phyloP scores from a whole-genome alignment of 2,113 vertebrate species.

The Hemichromis elongatus region DNA sequence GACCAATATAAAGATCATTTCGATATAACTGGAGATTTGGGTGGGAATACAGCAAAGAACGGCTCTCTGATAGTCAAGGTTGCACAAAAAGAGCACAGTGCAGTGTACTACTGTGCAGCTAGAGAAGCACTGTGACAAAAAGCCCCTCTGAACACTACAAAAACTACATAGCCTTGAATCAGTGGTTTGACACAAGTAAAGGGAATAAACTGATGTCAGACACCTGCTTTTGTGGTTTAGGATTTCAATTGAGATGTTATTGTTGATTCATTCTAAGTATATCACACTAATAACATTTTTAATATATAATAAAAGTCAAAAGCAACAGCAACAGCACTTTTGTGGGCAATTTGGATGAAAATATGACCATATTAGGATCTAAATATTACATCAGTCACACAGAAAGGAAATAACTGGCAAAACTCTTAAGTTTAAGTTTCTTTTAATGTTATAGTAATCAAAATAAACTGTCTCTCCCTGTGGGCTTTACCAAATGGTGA shows the following conservation, averaged over 20 bases:
- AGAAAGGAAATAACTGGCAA: not conserved
- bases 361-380: not conserved
- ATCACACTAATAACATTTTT: rapidly evolving
- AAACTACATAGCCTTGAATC: not conserved
- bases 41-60: not conserved
- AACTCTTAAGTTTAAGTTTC: not conserved
- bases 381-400: not conserved
- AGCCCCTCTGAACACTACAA: not conserved
- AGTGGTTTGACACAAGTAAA: not conserved
- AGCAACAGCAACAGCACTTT: not conserved
- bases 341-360: rapidly evolving
- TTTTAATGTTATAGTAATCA: not conserved
- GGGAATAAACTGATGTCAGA: not conserved
- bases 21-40: rapidly evolving
- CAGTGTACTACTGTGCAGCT: conserved; percentile 57
- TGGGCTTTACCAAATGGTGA: rapidly evolving
- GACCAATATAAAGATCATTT: not conserved
- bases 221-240: not conserved
- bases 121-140: conserved; percentile 1
- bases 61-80: not conserved
- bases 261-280: not conserved
- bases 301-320: rapidly evolving
- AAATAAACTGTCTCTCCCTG: rapidly evolving
- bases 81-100: not conserved
- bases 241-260: not conserved